Evolutionary conservation across 2,888 invertebrate genomes (phyloP), one percentile per base, ranked within the genome.

Genomic region (Apeira syringaria): DNA sequence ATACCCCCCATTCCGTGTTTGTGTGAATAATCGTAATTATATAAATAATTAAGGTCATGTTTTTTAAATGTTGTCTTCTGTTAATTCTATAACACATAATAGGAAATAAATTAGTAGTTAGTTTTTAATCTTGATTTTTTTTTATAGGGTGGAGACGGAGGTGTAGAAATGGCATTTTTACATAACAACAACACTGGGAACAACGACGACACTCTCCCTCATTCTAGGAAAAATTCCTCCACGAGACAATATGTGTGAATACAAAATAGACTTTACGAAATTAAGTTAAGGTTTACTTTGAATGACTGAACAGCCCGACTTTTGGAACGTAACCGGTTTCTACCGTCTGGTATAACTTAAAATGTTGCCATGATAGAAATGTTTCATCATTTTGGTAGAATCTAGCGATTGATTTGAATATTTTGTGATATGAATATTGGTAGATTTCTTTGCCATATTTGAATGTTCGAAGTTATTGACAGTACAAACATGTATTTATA

Each of bases 121-220:
- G n/a, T n/a, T n/a, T n/a, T n/a, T n/a, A n/a, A n/a, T n/a, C n/a
- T n/a, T n/a, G n/a, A n/a, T 0, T 33, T n/a, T 34, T 59, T 28
- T 65, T 50, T 47, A 1, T 57, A 89, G 86, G 74, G 81, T 32
- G 81, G 81, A 1, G 89, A 89, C 39, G 75, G 79, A 18, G 83
- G 84, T 0, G 93, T 93, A 66, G 94, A 94, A 84, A 93, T 94
- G 91, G 93, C 94, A 32, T 93, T 93, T 77, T 80, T 94, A 59
- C 93, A 93, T 67, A 94, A 94, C 79, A 94, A 94, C 81, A 94
- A 82, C 55, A 77, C 81, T 29, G 80, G 80, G 0, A 79, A 72
- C 48, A 81, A 80, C 32, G 88, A 87, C 24, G 86, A 83, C 36
- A 77, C 81, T 5, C 45, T 86, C 33, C 74, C 86, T 17, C 82